These are phyloP conservation scores for Drosophila saltans DNA, from an alignment of 1,140 invertebrate species.

Conservation along the genomic window DNA sequence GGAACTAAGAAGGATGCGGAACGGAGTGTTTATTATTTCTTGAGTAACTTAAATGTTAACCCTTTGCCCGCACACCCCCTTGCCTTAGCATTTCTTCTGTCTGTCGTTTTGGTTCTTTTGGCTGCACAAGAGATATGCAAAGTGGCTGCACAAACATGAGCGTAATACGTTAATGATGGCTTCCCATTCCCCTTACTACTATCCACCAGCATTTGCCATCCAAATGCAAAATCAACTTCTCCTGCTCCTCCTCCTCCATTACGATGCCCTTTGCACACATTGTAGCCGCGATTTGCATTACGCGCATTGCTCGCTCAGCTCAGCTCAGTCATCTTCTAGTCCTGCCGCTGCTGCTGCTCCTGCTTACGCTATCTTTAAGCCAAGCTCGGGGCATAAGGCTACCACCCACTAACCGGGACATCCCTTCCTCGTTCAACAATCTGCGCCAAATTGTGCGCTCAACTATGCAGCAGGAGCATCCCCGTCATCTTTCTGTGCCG, in stretches of 20 bases:
- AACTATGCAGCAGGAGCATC: constrained; percentile 45
- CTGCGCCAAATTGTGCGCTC: constrained; percentile 76
- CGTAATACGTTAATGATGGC: constrained; percentile 77
- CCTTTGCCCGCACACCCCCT: not conserved
- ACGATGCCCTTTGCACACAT: constrained; percentile 54
- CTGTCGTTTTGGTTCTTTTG: constrained; percentile 18
- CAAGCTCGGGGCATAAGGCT: constrained; percentile 35
- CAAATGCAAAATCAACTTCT: not conserved
- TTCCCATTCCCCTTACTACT: constrained; percentile 8
- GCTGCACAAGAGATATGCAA: constrained; percentile 60
- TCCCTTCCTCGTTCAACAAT: constrained; percentile 52
- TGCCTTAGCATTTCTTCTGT: not conserved
- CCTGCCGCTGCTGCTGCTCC: constrained; percentile 20
- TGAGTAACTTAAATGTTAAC: constrained; percentile 20
- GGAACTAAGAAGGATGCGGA: not conserved
- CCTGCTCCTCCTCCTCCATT: not conserved
- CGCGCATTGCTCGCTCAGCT: constrained; percentile 72
- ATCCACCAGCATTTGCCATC: not conserved
- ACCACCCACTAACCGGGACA: not conserved
- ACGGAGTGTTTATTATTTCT: constrained; percentile 49
- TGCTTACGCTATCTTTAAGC: constrained; percentile 53
- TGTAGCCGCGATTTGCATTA: constrained; percentile 75
- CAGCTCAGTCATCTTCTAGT: constrained; percentile 50
- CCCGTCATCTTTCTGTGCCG: constrained; percentile 2
- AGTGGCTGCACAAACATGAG: constrained; percentile 73